Evolutionary conservation across 2,797 vertebrate species (phyloP).

Genomic region (Zalophus californianus): DNA sequence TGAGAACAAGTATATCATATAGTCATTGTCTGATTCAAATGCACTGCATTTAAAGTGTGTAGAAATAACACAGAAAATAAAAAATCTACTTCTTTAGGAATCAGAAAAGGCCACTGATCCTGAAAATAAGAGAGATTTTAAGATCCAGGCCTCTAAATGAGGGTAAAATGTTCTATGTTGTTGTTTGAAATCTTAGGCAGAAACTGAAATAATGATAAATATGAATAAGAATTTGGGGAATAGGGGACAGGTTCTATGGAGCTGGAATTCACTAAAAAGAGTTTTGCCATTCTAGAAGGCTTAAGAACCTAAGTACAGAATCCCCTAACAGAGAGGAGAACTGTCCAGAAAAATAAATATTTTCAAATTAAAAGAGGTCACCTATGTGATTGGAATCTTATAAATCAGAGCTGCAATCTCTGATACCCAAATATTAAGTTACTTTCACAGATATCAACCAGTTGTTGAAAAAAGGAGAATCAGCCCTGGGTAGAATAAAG

Average conservation of each 20-base stretch:
- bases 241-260: background rate
- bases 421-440: background rate
- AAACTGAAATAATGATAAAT: background rate
- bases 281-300: background rate
- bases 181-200: background rate
- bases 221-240: background rate
- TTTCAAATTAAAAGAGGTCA: background rate
- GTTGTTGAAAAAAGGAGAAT: background rate
- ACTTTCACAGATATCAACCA: background rate
- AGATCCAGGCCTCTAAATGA: background rate
- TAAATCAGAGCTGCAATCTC: background rate
- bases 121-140: constrained; percentile 23
- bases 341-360: background rate
- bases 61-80: background rate
- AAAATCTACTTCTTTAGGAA: background rate
- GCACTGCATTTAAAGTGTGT: background rate
- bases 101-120: background rate
- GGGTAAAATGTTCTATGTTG: constrained; percentile 1
- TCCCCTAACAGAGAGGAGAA: background rate
- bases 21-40: background rate
- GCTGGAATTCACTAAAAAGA: background rate
- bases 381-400: background rate
- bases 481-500: background rate
- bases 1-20: background rate
- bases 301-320: background rate